Evolutionary conservation across 2,797 vertebrate genomes (phyloP), one percentile per base, ranked within the genome.

Genomic region (Philypnodon macrostomus): DNA sequence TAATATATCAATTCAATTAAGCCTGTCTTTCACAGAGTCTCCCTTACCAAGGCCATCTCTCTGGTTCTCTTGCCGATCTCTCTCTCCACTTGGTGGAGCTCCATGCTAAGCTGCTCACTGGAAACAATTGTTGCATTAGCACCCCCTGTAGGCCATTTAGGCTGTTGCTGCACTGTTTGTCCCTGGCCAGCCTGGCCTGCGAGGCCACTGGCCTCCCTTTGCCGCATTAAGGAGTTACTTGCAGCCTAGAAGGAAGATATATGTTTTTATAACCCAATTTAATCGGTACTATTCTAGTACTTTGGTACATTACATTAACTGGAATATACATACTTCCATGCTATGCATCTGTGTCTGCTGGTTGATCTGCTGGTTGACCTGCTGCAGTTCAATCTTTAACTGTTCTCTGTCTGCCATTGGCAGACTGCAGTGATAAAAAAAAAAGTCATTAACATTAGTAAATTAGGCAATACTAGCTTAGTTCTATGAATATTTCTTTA

Each of bases 1-100:
- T 10, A 26, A 33, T 26, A 26, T 15, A 13, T 26, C 7, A 26
- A 14, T 9, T 14, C 4, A 26, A 24, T 14, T n/a, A n/a, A 15
- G 3, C 30, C 33, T 13, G 18, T 14, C 0, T 21, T 42, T 23
- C 39, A 12, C 1, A 9, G 41, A 2, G 13, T 2, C 24, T 6
- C 17, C 75, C 93, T 89, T 78, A 98, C 97, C 93, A 97, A 84
- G 63, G 91, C 94, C 63, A 98, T 92, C 80, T 99, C 94, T 5
- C 94, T 90, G 46, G 95, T 98, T 84, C 96, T 90, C 86, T 97
- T 98, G 48, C 95, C 95, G 1, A 98, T 99, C 87, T 99, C 96
- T 68, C 93, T 89, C 87, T 99, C 96, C 79, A 98, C 96, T 38
- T 97, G 95, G 85, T 96, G 92, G 52, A 99, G 91, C 85, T 99